Evolutionary conservation across 2,797 vertebrate species (phyloP), one percentile per base, ranked within the genome.

Genomic region (Hyperoplus immaculatus): DNA sequence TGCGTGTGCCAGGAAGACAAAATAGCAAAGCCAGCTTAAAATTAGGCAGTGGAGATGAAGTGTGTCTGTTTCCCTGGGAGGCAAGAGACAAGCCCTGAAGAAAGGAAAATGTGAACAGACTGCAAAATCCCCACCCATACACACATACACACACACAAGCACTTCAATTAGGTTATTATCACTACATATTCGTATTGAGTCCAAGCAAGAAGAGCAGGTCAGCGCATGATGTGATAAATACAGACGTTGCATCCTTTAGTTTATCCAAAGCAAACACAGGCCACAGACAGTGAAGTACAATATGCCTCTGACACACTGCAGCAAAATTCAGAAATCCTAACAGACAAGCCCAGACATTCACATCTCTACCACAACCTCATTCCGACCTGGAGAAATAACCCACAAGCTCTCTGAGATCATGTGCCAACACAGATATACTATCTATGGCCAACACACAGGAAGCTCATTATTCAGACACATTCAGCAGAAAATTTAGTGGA

Each of bases 51-150:
- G 66, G 54, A 54, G 46, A 68, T 76, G 59, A 78, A 75, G 80
- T 16, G 62, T 47, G 61, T 80, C 55, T 78, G 43, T 74, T 79
- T 59, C 21, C 55, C 50, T 73, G 72, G 56, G 72, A 80, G 74
- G 64, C 59, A 81, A 82, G 43, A 9, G 63, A 59, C 3, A 1
- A 72, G 73, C 83, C 84, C 81, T 69, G 66, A 59, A 90, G 87
- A 84, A 43, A 60, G 88, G 85, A 85, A 90, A 91, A 88, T 87
- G 72, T 88, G 78, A 90, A 72, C 77, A 63, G 59, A 82, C 57
- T 64, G 3, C 77, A 77, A 76, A 29, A 78, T 77, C 65, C 57
- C 82, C 29, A 36, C 60, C 54, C 46, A 45, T 38, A 67, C 55
- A 21, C 60, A 63, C 65, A 69, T 12, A 60, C 47, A 45, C 67